Conservation (phyloP, 2,113 vertebrate genomes). For the Rostratula benghalensis region DNA sequence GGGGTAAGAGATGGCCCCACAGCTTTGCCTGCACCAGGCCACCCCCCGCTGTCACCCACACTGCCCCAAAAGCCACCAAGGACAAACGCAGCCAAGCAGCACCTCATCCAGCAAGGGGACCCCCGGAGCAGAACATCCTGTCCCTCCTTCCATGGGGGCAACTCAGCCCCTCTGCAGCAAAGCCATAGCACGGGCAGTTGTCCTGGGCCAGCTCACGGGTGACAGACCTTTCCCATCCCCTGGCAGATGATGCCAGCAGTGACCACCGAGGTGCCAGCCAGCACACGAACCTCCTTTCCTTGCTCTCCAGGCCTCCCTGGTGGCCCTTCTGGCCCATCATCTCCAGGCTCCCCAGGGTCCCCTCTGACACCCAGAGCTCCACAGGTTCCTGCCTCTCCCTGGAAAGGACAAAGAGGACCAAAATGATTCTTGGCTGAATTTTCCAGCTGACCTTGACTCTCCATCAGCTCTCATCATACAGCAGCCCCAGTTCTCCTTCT, state of each 20-base stretch:
- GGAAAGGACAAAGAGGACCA: not conserved
- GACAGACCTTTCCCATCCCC: not conserved
- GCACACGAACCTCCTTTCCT: constrained; percentile 77
- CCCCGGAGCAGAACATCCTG: not conserved
- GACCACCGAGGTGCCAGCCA: accelerated
- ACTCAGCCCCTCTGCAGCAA: not conserved
- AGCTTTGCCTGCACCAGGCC: not conserved
- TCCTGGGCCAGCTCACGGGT: not conserved
- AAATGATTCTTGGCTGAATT: not conserved
- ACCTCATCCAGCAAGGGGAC: not conserved
- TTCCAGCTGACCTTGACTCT: not conserved
- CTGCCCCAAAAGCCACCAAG: not conserved
- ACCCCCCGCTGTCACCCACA: not conserved
- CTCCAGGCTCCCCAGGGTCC: constrained; percentile 74
- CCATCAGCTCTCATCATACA: not conserved
- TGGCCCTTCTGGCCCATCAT: constrained; percentile 70
- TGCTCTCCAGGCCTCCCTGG: constrained; percentile 68
- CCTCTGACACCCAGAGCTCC: constrained; percentile 76
- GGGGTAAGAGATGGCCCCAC: not conserved
- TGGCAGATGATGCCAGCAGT: not conserved
- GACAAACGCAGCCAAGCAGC: not conserved
- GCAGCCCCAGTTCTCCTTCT: not conserved
- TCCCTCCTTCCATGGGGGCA: not conserved
- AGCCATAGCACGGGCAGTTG: not conserved
- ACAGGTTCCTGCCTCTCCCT: constrained; percentile 79